Percentiles rank a stretch among this genome's conserved stretches.
These are phyloP conservation scores for Zalophus californianus DNA, from an alignment of 2,797 vertebrate species.

Conservation along the genomic window DNA sequence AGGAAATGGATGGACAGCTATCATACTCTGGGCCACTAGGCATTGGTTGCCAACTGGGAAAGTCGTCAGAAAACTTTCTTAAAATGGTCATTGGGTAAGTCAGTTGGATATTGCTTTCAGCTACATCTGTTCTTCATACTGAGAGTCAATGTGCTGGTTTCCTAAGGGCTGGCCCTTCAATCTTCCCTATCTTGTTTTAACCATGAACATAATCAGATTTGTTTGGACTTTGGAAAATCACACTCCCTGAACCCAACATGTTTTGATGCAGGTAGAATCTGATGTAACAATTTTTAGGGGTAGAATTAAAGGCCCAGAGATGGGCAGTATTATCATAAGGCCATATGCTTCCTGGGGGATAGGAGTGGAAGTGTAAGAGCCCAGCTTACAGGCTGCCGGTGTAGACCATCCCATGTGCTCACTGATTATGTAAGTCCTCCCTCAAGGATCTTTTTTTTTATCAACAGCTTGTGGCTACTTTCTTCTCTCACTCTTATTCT, in stretches of 20 bases:
- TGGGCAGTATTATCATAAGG: background rate
- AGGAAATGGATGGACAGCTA: background rate
- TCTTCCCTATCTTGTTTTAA: background rate
- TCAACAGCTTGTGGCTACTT: background rate
- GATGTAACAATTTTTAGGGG: background rate
- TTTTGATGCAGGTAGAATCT: constrained; percentile 4
- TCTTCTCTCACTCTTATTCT: background rate
- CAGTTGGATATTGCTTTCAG: background rate
- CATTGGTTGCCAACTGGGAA: background rate
- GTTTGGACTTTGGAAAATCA: constrained; percentile 4
- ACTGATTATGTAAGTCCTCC: background rate
- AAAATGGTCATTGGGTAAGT: background rate
- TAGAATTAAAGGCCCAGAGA: background rate
- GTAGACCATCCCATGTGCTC: background rate
- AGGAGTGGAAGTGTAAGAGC: background rate
- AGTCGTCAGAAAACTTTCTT: background rate
- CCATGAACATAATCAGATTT: constrained; percentile 8
- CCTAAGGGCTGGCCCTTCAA: background rate
- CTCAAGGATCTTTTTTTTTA: background rate
- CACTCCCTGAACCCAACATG: background rate
- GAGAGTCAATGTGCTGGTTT: background rate
- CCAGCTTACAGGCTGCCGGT: background rate
- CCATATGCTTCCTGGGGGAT: background rate
- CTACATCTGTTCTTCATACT: background rate
- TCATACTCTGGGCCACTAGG: background rate